Evolutionary conservation across 2,888 invertebrate species (phyloP), one percentile per base, ranked within the genome.

Genomic region (Notocelia uddmanniana): DNA sequence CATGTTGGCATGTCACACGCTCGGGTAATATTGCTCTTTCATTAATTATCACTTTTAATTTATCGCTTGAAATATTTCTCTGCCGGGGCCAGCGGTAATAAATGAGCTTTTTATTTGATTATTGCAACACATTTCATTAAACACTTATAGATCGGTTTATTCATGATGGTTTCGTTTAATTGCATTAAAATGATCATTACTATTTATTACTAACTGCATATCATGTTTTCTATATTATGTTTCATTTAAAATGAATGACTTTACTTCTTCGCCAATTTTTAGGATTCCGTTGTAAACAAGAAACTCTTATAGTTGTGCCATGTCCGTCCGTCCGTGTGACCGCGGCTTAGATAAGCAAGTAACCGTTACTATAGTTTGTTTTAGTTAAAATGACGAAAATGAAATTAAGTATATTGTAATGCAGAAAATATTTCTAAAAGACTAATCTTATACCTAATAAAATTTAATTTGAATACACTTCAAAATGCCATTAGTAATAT

Each of bases 11-110:
- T 52, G 63, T 63, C 37, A 50, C 81, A 77, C 80, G 82, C 76
- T 78, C 80, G 74, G 74, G 73, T 74, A 74, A 77, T 85, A 86
- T 83, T 81, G 82, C 83, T 83, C 83, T 86, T 85, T 83, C 81
- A 88, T 89, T 88, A 87, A 89, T 89, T 88, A 88, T 83, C 77
- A 79, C 77, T 85, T 85, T 87, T 85, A 89, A 89, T 89, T 88
- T 87, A 88, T 88, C 82, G 86, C 80, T 85, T 83, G 81, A 84
- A 87, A 85, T 84, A 83, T 83, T 83, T 83, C 81, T 80, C 82
- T 80, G 76, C 76, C 80, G 80, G 82, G 81, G 81, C 74, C 69
- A 59, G 69, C 70, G 74, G 72, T 81, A 77, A 85, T 83, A 81
- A 84, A 87, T 78, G 83, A 83, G 81, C 80, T 84, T 85, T 85